These are phyloP conservation scores for Fulica atra DNA, from an alignment of 2,113 vertebrate species.

Conservation along the genomic window DNA sequence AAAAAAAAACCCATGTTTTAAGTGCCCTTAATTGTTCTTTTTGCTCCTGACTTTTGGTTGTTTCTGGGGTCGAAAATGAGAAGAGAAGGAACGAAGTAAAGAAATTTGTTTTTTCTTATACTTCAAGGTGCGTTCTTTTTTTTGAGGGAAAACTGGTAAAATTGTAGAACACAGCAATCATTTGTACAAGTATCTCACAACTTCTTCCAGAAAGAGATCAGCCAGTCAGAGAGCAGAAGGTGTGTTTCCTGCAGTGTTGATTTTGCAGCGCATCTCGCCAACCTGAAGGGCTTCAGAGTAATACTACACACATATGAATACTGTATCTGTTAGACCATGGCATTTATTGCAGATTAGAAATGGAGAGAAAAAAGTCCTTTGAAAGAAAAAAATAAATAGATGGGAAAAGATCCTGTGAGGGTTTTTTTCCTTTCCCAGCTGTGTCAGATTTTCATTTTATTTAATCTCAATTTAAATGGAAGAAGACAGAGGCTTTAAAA, in stretches of 20 bases:
- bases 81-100: neutral
- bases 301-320: accelerated
- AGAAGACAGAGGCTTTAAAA: neutral
- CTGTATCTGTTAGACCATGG: neutral
- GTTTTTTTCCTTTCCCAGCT: neutral
- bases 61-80: neutral
- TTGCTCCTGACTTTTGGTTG: neutral
- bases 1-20: neutral
- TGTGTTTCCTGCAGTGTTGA: neutral
- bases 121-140: neutral
- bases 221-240: neutral
- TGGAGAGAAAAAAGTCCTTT: neutral
- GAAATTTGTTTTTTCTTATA: neutral
- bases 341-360: neutral
- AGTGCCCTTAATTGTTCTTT: conserved; percentile 55
- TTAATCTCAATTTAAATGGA: neutral
- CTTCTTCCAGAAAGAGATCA: neutral
- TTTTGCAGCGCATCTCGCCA: neutral
- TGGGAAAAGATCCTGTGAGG: neutral
- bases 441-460: neutral
- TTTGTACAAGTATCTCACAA: neutral
- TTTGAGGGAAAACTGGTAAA: neutral
- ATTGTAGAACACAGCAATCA: neutral
- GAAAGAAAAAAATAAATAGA: neutral
- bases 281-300: neutral